These are phyloP conservation scores for Pocillopora grandis DNA, from an alignment of 92 coral and sea anemone species.

Conservation along the genomic window DNA sequence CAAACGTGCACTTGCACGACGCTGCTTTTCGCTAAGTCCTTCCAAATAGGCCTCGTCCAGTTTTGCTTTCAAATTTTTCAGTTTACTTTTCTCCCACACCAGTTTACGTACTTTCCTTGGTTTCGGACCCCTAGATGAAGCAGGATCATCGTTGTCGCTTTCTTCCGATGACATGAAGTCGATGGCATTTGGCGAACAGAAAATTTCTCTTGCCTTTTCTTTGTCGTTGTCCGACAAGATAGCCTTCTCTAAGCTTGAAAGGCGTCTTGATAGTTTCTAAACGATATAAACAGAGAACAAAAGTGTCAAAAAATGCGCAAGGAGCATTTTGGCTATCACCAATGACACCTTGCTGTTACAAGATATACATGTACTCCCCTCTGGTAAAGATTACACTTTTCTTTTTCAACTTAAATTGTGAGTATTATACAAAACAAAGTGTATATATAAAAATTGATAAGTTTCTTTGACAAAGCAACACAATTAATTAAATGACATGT, in stretches of 20 bases:
- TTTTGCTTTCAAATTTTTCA: conserved; percentile 32
- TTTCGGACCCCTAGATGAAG: conserved; percentile 30
- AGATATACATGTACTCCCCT: no score
- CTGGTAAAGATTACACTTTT: no score
- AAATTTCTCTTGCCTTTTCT: conserved; percentile 19
- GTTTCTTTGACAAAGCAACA: no score
- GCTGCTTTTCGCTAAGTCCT: conserved; percentile 31
- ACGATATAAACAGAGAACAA: neutral
- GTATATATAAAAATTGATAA: no score
- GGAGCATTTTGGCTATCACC: no score
- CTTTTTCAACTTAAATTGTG: no score
- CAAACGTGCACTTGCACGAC: conserved; percentile 29
- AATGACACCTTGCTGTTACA: neutral
- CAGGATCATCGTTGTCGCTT: conserved; percentile 35
- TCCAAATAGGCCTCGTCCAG: conserved; percentile 30
- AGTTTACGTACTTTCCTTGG: conserved; percentile 46
- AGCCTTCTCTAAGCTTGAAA: neutral
- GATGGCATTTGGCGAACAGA: conserved; percentile 23
- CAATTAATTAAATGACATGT: no score
- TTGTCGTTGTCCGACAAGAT: conserved; percentile 24
- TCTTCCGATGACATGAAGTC: conserved; percentile 51
- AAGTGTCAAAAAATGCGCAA: no score
- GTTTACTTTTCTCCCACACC: conserved; percentile 43
- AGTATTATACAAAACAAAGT: no score
- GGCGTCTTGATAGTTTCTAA: conserved; percentile 40